Base-by-base conservation (phyloP, 2,113 vertebrate species). In the Phylloscopus trochiloides region DNA sequence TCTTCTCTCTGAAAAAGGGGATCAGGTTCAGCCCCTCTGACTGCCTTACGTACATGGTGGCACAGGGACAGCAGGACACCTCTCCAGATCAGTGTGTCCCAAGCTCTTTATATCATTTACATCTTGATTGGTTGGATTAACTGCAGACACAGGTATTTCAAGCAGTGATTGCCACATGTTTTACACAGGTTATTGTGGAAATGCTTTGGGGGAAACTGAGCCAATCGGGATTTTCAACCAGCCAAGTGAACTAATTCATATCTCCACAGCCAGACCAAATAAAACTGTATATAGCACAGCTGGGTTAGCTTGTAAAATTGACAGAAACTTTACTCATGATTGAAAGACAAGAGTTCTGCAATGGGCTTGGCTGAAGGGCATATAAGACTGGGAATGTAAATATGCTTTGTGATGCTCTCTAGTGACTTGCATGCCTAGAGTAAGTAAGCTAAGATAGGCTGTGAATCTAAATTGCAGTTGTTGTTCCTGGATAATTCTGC, bases 21-120 rank as follows among this genome's bases (percentile, higher is more conserved):
- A 15, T 70, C 10, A 25, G 14, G 24, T 36, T 77, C 34, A 36
- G 10, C 59, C 7, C 6, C 10, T 82, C 55, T 71, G 32, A 24
- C 40, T 62, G 0, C 29, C 34, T 38, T 34, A 34, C 1, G 1
- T 3, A 9, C 25, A 6, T 12, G 6, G 0, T 51, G 38, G 38
- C 55, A n/a, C 28, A 51, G 32, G 20, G 26, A 67, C 34, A 80
- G 72, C 48, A 42, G 40, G 40, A 40, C 18, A 45, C 12, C n/a
- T 68, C 25, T 62, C 59, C n/a, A 55, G 22, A 17, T 50, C 25
- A 48, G 13, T 11, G 12, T 58, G 32, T 71, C 59, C 34, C 34
- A 40, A 55, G 43, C 13, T 74, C n/a, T 83, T 84, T 31, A 17
- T 34, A 24, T 48, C 13, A 21, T 48, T 93, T 89, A 18, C 4